A percentile compares a stretch with the other conserved stretches of the same genome.
These are phyloP conservation scores for Lottia scabra DNA, from an alignment of 2,888 invertebrate genomes.

Conservation along the genomic window DNA sequence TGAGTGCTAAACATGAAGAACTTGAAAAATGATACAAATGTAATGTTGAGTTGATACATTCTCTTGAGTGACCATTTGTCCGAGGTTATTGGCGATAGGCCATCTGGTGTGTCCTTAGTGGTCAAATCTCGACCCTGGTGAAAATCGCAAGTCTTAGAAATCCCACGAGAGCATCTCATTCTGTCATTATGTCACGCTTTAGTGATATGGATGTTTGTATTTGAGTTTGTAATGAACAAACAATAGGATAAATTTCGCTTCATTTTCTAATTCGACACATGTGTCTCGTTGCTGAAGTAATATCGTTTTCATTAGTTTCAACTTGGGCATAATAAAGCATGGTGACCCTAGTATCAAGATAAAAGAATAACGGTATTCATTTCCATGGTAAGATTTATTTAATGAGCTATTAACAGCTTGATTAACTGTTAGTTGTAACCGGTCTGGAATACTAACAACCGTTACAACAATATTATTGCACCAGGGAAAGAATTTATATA, in stretches of 20 bases:
- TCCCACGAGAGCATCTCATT: slow-evolving; percentile 10
- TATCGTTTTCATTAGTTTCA: neutral
- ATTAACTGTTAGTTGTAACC: neutral
- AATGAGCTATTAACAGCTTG: neutral
- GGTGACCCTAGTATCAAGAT: neutral
- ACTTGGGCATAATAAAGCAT: neutral
- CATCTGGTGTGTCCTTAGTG: slow-evolving; percentile 12
- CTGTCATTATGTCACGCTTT: slow-evolving; percentile 16
- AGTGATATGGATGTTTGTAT: slow-evolving; percentile 9
- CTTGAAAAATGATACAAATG: slow-evolving; percentile 2
- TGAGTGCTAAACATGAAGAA: neutral
- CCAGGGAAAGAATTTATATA: no score
- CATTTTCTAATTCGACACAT: neutral
- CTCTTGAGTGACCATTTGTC: neutral
- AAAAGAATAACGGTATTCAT: neutral
- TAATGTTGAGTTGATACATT: neutral
- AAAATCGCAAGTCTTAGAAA: neutral
- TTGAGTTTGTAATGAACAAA: slow-evolving; percentile 8
- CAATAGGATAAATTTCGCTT: neutral
- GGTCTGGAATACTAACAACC: no score
- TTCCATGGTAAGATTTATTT: neutral
- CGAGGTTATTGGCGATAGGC: neutral
- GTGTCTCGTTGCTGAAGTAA: neutral
- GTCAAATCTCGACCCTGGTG: slow-evolving; percentile 6
- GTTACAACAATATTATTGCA: no score